Evolutionary conservation across 2,888 invertebrate species (phyloP).

Genomic region (Perizoma affinitatum): DNA sequence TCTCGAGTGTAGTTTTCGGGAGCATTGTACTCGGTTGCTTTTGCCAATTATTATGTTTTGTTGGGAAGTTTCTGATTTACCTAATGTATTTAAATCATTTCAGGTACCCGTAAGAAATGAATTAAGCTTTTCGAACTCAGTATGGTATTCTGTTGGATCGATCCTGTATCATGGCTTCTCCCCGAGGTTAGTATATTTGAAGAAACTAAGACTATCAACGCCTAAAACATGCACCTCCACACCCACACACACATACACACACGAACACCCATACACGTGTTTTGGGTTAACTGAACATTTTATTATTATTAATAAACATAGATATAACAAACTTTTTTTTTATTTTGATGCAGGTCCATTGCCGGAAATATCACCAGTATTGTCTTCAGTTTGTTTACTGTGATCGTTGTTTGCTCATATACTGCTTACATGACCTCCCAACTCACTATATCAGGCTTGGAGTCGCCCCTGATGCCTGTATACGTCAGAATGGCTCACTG

Average conservation of each 20-base stretch:
- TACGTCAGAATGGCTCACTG: constrained; percentile 63
- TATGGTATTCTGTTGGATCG: constrained; percentile 99
- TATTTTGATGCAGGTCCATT: constrained; percentile 83
- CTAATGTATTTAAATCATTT: constrained; percentile 39
- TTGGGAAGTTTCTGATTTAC: too few species aligned
- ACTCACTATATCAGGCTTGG: constrained; percentile 96
- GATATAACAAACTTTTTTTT: not conserved
- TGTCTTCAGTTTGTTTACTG: constrained; percentile 99
- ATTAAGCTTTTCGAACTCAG: constrained; percentile 97
- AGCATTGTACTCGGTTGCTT: too few species aligned
- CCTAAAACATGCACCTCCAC: too few species aligned
- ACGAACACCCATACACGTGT: too few species aligned
- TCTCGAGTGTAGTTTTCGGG: too few species aligned
- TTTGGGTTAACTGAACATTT: too few species aligned
- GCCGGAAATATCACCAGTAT: constrained; percentile 97
- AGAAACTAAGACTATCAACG: too few species aligned
- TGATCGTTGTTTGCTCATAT: constrained; percentile 97
- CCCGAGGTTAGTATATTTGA: constrained; percentile 88
- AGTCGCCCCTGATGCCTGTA: constrained; percentile 87
- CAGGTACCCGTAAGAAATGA: constrained; percentile 92
- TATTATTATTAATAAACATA: not conserved
- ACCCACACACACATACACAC: too few species aligned
- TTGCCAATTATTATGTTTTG: too few species aligned
- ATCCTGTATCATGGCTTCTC: constrained; percentile 99
- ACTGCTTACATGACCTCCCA: constrained; percentile 99